Conservation (phyloP, 2,797 vertebrate genomes). For the Chelon auratus region DNA sequence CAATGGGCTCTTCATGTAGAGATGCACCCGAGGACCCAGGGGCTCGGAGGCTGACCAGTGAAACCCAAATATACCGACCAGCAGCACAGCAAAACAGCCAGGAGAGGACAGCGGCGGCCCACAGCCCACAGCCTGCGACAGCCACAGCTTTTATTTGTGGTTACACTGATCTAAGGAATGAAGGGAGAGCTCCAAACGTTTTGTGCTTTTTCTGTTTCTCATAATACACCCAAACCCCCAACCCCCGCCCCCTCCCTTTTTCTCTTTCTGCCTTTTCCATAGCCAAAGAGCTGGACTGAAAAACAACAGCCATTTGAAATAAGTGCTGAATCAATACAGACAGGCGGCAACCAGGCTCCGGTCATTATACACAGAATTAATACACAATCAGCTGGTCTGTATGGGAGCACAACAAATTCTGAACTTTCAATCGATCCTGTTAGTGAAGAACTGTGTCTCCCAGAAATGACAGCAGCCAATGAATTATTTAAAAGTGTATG, state of each 20-base stretch:
- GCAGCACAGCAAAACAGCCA: conserved; percentile 42
- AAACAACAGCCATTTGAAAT: conserved; percentile 55
- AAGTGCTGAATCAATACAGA: conserved; percentile 64
- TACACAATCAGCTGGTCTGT: conserved; percentile 40
- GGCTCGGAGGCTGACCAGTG: conserved; percentile 61
- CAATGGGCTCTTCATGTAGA: conserved; percentile 85
- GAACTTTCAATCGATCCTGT: conserved; percentile 32
- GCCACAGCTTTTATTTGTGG: conserved; percentile 75
- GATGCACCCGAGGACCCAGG: conserved; percentile 58
- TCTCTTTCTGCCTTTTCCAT: conserved; percentile 40
- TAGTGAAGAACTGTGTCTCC: background rate
- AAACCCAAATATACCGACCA: conserved; percentile 58
- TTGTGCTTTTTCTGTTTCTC: conserved; percentile 62
- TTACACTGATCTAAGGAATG: conserved; percentile 78
- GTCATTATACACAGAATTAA: conserved; percentile 58
- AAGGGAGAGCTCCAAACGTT: conserved; percentile 72
- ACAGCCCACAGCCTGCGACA: conserved; percentile 54
- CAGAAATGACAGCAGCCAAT: conserved; percentile 13
- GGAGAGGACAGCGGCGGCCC: conserved; percentile 63
- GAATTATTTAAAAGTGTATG: conserved; percentile 35
- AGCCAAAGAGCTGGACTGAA: conserved; percentile 43
- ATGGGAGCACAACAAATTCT: conserved; percentile 15
- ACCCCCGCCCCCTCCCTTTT: conserved; percentile 9
- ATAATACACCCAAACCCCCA: conserved; percentile 27
- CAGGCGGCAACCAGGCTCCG: conserved; percentile 18